Percentiles rank a stretch among this genome's conserved stretches.
Conservation (phyloP, 2,113 vertebrate genomes). For the Burhinus oedicnemus region DNA sequence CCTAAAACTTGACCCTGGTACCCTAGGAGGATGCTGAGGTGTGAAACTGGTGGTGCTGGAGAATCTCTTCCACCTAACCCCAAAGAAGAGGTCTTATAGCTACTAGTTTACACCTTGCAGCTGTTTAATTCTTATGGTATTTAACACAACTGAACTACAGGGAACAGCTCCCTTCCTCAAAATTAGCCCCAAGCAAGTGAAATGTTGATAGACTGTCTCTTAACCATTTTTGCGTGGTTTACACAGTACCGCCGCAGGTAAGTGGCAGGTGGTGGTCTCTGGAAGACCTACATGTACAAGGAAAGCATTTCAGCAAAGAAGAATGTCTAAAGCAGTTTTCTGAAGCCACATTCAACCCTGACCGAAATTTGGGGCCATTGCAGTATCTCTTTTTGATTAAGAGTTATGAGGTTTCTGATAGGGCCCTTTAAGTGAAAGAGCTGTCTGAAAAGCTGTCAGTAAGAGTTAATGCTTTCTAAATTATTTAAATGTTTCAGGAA, state of each 20-base stretch:
- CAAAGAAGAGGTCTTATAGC: neutral
- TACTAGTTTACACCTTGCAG: neutral
- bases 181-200: neutral
- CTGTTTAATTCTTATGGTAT: neutral
- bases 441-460: constrained; percentile 17
- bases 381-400: neutral
- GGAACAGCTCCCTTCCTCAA: neutral
- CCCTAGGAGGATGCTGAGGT: neutral
- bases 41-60: neutral
- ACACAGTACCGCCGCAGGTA: neutral
- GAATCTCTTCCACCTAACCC: neutral
- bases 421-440: neutral
- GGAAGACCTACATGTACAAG: neutral
- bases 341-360: neutral
- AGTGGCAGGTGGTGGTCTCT: constrained; percentile 15
- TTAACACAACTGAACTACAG: neutral
- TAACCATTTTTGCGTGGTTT: neutral
- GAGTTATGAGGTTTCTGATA: neutral
- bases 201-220: neutral
- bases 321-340: neutral
- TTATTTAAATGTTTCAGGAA: constrained; percentile 50
- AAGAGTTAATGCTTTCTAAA: constrained; percentile 57
- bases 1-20: neutral
- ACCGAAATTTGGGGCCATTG: neutral
- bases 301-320: neutral